Base-by-base conservation (phyloP, 1,140 invertebrate genomes). In the Ostrea denselamellosa region DNA sequence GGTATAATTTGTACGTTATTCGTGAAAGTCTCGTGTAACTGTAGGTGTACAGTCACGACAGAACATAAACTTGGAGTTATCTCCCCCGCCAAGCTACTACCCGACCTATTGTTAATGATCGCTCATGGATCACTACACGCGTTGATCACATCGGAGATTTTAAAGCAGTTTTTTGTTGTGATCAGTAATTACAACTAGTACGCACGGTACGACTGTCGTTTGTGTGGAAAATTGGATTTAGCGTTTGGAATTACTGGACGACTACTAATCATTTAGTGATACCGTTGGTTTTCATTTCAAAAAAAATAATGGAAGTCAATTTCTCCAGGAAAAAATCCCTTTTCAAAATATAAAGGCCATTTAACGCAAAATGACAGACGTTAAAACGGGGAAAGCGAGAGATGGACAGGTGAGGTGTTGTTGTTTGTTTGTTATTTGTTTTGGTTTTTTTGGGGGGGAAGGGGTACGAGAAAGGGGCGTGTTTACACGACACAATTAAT, bases 41-140 rank as follows among this genome's bases (percentile, higher is more conserved):
- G n/a, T n/a, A n/a, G n/a, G 34, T 44, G 34, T 44, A 44, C 34
- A 44, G 34, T 44, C 5, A 44, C 34, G 34, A 44, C 34, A 44
- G 34, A 44, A 44, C 34, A 44, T 14, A 62, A n/a, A 19, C 56
- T 62, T 25, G 68, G n/a, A 77, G 68, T 77, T 77, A 14, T 77
- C 68, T 44, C 68, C 68, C 25, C 68, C 68, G 34, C 22, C 22
- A 28, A 77, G 12, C 22, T 34, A 14, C 12, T 34, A 77, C 68
- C 68, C 68, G 68, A 77, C 68, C 68, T 77, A 68, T 77, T 77
- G 25, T 77, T 28, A 77, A 77, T 77, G 25, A 77, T 77, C 25
- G 9, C 68, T 77, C 68, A 77, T 25, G 68, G 68, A 77, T 77
- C 68, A 77, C 34, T 44, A 10, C 28, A 77, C 25, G 68, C 68